Base-by-base conservation (phyloP, 1,140 invertebrate species). In the Arion vulgaris region DNA sequence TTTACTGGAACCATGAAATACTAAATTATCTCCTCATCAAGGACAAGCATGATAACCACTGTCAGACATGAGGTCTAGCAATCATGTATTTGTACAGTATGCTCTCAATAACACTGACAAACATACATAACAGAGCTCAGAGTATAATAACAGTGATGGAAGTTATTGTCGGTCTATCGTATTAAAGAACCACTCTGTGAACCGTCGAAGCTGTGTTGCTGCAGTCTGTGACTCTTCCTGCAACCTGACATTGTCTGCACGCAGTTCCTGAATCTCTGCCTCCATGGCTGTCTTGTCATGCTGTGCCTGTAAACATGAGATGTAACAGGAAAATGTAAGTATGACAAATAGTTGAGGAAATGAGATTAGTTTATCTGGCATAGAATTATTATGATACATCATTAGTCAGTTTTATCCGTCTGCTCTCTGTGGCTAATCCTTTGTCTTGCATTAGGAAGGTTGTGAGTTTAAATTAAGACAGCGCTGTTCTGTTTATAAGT, bases 171-270 rank as follows among this genome's bases (percentile, higher is more conserved):
- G 94, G 90, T 97, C 96, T 85, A 97, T 96, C 41, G 96, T 97
- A 78, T 89, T 89, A 88, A 97, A 97, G 87, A 98, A 97, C 97
- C 97, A 98, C 91, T 98, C 96, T 15, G 96, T 97, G 91, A 98
- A 97, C 86, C 96, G 95, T 34, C 96, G 94, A 17, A 98, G 94
- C 89, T 98, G 97, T 87, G 96, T 95, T 17, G 96, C 96, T 36
- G 97, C 96, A 41, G 95, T 95, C 82, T 96, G 95, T 28, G 96
- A 96, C 91, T 98, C 96, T 85, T 97, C 96, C 86, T 97, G 96
- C 19, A 98, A 92, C 53, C 96, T 94, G 15, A 95, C 94, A 92
- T 98, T 98, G 89, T 98, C 96, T 69, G 96, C 95, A 51, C 95
- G 93, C 71, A 98, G 92, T 69, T 96, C 94, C 78, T 95, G 94